Base-by-base conservation (phyloP, 2,797 vertebrate genomes). In the Protosalanx chinensis region DNA sequence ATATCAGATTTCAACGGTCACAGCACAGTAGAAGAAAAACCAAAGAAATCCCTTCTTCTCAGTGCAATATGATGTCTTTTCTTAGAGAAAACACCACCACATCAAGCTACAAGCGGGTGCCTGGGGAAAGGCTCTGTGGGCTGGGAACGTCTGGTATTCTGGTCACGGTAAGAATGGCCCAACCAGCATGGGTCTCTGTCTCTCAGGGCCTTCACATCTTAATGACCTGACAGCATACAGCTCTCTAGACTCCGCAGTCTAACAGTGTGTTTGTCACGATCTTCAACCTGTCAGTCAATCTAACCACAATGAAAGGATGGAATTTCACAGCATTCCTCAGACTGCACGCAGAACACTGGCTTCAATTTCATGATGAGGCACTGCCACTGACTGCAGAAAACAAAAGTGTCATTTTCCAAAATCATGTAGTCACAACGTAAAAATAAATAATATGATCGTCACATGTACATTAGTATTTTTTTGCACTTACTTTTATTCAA, bases 1-100 rank as follows among this genome's bases (percentile, higher is more conserved):
- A 77, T 76, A 88, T 86, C 80, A 80, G 69, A 83, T 88, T 83
- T 84, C 80, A 65, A 68, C 46, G 5, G 81, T 81, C 73, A 69
- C 64, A 75, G 79, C 77, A 74, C 72, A 72, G 65, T 72, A 72
- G 78, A 79, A n/a, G 64, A 41, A 53, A 64, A 82, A 82, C 73
- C 76, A 70, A 69, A 81, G 70, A 75, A 69, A 33, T 13, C 15
- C 12, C 37, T 68, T 70, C 6, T 70, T 70, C 68, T 61, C 32
- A 2, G 23, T 13, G 56, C 51, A 32, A 30, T 33, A 63, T 46
- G 56, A 33, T 35, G 67, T 18, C 18, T 29, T 58, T 58, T 37
- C n/a, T 60, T 20, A 35, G n/a, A 46, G 16, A 49, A 66, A 65
- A 80, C 78, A 84, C 71, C 85, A 78, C 64, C 35, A 64, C 58